phyloP scores from a whole-genome alignment of 2,797 vertebrate species.

The Urocyon cinereoargenteus region DNA sequence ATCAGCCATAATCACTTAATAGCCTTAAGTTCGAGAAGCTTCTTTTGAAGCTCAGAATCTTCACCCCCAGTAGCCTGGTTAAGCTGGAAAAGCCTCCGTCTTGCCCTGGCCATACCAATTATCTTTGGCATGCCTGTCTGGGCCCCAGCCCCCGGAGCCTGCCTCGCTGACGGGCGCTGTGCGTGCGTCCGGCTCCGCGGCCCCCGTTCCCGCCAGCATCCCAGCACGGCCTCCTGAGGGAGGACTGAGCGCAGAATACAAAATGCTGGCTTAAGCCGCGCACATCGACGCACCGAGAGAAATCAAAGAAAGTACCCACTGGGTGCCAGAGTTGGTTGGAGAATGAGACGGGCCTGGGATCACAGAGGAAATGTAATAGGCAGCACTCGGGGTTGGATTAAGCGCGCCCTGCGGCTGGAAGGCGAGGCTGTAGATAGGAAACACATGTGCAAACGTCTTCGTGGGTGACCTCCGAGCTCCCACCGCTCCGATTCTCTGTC shows the following conservation, averaged over 20 bases:
- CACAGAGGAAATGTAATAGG: constrained; percentile 53
- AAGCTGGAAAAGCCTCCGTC: constrained; percentile 63
- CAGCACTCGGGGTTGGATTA: constrained; percentile 82
- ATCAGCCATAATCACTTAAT: constrained; percentile 78
- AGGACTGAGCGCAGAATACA: background rate
- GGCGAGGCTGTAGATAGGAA: constrained; percentile 72
- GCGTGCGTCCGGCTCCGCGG: accelerated
- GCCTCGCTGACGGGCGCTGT: accelerated
- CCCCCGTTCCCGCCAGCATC: background rate
- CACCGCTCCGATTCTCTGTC: constrained; percentile 63
- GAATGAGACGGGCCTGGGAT: constrained; percentile 56
- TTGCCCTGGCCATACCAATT: constrained; percentile 55
- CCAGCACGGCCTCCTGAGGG: background rate
- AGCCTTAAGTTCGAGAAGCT: constrained; percentile 76
- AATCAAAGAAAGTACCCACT: background rate
- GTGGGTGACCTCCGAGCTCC: constrained; percentile 79
- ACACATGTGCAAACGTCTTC: constrained; percentile 74
- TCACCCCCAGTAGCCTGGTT: constrained; percentile 62
- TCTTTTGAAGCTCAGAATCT: constrained; percentile 72
- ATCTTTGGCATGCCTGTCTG: background rate
- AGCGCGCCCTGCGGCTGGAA: constrained; percentile 78
- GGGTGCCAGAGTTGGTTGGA: background rate
- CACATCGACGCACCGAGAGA: background rate
- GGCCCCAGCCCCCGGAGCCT: background rate
- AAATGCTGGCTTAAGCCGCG: background rate